Percentiles rank a stretch among this genome's conserved stretches.
These are phyloP conservation scores for Neodiprion pinetum DNA, from an alignment of 1,140 invertebrate species.

Conservation along the genomic window DNA sequence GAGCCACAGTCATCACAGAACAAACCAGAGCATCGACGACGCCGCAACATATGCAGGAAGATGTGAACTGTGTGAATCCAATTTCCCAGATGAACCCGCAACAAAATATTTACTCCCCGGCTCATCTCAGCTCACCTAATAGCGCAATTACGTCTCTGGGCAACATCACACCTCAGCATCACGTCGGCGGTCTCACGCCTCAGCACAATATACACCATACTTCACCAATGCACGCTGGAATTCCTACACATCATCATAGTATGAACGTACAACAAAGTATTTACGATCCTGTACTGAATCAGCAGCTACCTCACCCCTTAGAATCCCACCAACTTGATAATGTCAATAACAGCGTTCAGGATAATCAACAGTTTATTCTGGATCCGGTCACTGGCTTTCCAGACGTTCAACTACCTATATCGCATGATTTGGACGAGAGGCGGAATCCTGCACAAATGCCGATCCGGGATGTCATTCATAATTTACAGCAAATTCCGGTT, in stretches of 20 bases:
- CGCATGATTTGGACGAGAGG: conserved; percentile 37
- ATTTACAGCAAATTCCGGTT: conserved; percentile 27
- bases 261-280: conserved; percentile 49
- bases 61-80: conserved; percentile 60
- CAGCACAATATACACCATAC: conserved; percentile 50
- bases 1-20: conserved; percentile 64
- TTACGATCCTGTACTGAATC: conserved; percentile 54
- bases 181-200: conserved; percentile 41
- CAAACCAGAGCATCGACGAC: conserved; percentile 60
- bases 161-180: conserved; percentile 47
- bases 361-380: conserved; percentile 51
- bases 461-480: conserved; percentile 33
- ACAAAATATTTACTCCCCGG: conserved; percentile 64
- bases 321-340: conserved; percentile 43
- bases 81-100: conserved; percentile 61
- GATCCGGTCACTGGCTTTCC: conserved; percentile 50
- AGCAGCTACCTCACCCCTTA: conserved; percentile 48
- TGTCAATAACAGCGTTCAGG: conserved; percentile 40
- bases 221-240: conserved; percentile 41
- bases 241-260: conserved; percentile 46
- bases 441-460: conserved; percentile 14
- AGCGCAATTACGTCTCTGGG: conserved; percentile 39
- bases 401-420: conserved; percentile 53
- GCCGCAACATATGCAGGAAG: conserved; percentile 62
- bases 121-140: conserved; percentile 54